A percentile compares a stretch with the other conserved stretches of the same genome.
Evolutionary conservation across 2,797 vertebrate genomes (phyloP).

Genomic region (Hyperoplus immaculatus): DNA sequence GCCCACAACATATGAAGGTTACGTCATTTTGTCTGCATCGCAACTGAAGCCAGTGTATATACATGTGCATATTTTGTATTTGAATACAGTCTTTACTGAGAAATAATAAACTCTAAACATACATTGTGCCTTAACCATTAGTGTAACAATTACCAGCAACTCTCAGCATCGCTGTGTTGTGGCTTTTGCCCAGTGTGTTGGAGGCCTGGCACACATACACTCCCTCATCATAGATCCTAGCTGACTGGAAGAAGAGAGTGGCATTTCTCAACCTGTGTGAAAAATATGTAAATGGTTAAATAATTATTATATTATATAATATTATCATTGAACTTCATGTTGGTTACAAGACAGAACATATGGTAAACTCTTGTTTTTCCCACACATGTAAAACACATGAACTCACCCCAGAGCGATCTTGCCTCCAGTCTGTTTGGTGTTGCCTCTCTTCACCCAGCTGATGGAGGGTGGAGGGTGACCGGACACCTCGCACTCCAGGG

Average conservation of each 20-base stretch:
- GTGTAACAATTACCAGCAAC: constrained; percentile 79
- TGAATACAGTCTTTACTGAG: background rate
- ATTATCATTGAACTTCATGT: background rate
- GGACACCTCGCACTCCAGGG: constrained; percentile 82
- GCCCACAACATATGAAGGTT: background rate
- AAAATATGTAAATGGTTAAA: constrained; percentile 16
- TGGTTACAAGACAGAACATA: background rate
- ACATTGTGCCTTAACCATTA: background rate
- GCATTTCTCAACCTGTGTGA: constrained; percentile 77
- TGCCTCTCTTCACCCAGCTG: constrained; percentile 83
- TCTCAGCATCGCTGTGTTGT: constrained; percentile 71
- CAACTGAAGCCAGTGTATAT: background rate
- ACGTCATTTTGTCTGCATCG: background rate
- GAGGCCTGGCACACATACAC: constrained; percentile 82
- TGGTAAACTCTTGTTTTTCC: background rate
- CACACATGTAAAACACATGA: background rate
- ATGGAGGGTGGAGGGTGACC: constrained; percentile 83
- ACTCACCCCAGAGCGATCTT: constrained; percentile 77
- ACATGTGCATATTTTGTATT: background rate
- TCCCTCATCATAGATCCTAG: constrained; percentile 84
- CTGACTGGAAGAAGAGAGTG: constrained; percentile 83
- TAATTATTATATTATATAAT: no score
- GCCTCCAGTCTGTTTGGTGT: constrained; percentile 83
- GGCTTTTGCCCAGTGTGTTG: constrained; percentile 77
- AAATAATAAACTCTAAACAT: background rate